These are phyloP conservation scores for Herpetotheres cachinnans DNA, from an alignment of 2,113 vertebrate genomes.

Conservation along the genomic window DNA sequence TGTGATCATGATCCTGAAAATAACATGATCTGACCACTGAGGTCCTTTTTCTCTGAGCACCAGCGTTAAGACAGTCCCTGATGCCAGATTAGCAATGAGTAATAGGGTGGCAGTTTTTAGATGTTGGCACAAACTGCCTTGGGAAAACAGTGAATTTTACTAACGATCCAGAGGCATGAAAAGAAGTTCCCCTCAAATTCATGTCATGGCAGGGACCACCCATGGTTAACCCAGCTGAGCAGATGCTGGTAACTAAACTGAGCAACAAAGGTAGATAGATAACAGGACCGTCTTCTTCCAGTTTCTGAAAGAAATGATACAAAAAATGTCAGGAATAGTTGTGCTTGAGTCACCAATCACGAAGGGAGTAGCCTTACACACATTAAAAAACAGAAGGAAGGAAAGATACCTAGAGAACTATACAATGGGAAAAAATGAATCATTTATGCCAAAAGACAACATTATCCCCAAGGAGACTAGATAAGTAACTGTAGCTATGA, in stretches of 20 bases:
- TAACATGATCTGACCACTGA: neutral
- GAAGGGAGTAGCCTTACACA: neutral
- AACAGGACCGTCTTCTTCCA: rapidly evolving
- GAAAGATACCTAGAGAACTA: neutral
- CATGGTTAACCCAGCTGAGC: neutral
- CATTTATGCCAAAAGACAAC: neutral
- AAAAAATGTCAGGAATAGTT: neutral
- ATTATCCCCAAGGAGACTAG: neutral
- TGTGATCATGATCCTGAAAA: neutral
- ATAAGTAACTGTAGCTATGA: neutral
- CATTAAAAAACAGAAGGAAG: neutral
- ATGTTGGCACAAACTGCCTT: neutral
- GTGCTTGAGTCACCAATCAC: neutral
- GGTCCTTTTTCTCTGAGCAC: neutral
- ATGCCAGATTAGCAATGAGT: neutral
- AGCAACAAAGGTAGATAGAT: neutral
- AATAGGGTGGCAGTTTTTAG: neutral
- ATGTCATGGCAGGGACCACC: neutral
- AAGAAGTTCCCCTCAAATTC: neutral
- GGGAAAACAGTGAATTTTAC: neutral
- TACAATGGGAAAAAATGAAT: neutral
- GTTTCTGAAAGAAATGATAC: neutral
- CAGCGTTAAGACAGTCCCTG: neutral
- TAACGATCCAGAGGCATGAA: neutral
- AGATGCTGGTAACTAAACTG: neutral